Evolutionary conservation across 1,140 invertebrate genomes (phyloP), one percentile per base, ranked within the genome.

Genomic region (Argopecten irradians): DNA sequence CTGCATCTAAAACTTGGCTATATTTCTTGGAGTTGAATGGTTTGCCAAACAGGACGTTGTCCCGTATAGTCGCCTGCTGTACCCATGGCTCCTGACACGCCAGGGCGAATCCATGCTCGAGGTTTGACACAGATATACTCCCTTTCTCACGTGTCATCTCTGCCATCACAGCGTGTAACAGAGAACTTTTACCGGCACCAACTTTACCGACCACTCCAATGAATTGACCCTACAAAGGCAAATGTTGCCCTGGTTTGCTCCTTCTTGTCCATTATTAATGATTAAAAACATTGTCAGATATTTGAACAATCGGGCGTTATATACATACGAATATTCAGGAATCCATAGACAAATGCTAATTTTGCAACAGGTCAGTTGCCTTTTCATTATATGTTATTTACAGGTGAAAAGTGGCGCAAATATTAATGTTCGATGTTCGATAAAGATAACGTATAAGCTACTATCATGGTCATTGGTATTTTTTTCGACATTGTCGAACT

Each of bases 1-100:
- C 99, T 0, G 97, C 98, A 93, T 97, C 97, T 0, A 99, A 92
- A 0, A 96, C 95, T 91, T 94, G 96, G 94, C 96, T 96, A 94
- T 99, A 99, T 95, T 97, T 97, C 32, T 96, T 96, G 84, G 97
- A 96, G 93, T 99, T 97, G 91, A 97, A 98, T 1, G 96, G 94
- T 93, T 97, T 97, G 0, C 98, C 98, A 96, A 99, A 99, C 7
- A 99, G 95, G 93, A 99, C 99, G 94, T 99, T 99, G 34, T 99
- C 98, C 83, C 97, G 96, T 34, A 99, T 97, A 0, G 98, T 98
- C 34, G 97, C 98, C 87, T 98, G 96, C 93, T 98, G 97, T 71
- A 99, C 96, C 99, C 99, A 99, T 13, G 98, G 96, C 89, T 97
- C 97, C 96, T 99, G 99, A 28, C 97, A 96, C 28, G 97, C 98